These are phyloP conservation scores for Festucalex cinctus DNA, from an alignment of 2,113 vertebrate species.

Conservation along the genomic window DNA sequence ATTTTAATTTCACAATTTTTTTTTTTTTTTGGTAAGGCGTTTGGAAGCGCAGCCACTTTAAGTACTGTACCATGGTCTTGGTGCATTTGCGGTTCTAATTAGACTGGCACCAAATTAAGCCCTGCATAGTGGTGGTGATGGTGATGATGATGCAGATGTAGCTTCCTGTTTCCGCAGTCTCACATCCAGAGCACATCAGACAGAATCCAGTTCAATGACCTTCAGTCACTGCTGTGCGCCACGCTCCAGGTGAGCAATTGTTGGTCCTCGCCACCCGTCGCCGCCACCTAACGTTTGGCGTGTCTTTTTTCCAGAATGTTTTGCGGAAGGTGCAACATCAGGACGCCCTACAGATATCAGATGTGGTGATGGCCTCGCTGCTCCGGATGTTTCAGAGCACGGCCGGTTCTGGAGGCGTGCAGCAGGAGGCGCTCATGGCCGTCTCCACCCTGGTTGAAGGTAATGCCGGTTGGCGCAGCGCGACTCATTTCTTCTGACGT, in stretches of 20 bases:
- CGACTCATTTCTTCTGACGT: too few relatives aligned
- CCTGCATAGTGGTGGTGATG: background rate
- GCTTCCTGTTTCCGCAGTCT: conserved; percentile 73
- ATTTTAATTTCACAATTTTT: too few relatives aligned
- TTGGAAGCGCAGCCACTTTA: too few relatives aligned
- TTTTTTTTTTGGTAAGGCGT: too few relatives aligned
- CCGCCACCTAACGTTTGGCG: background rate
- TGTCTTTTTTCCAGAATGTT: conserved; percentile 78
- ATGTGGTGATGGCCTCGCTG: conserved; percentile 96
- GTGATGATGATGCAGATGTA: background rate
- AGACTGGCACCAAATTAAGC: background rate
- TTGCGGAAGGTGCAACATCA: conserved; percentile 94
- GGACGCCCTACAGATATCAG: conserved; percentile 95
- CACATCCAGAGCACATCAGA: conserved; percentile 98
- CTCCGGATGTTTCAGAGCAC: conserved; percentile 98
- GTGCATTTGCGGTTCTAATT: too few relatives aligned
- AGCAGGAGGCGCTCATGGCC: conserved; percentile 97
- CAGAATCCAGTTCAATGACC: conserved; percentile 97
- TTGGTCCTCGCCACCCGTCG: rapidly evolving
- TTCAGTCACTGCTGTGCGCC: conserved; percentile 94
- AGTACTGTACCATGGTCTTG: too few relatives aligned
- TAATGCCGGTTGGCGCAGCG: conserved; percentile 31
- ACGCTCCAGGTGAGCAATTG: conserved; percentile 85
- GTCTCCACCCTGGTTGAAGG: conserved; percentile 97
- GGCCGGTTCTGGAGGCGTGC: conserved; percentile 88